These are phyloP conservation scores for Equus quagga DNA, from an alignment of 2,113 vertebrate species.

Conservation along the genomic window DNA sequence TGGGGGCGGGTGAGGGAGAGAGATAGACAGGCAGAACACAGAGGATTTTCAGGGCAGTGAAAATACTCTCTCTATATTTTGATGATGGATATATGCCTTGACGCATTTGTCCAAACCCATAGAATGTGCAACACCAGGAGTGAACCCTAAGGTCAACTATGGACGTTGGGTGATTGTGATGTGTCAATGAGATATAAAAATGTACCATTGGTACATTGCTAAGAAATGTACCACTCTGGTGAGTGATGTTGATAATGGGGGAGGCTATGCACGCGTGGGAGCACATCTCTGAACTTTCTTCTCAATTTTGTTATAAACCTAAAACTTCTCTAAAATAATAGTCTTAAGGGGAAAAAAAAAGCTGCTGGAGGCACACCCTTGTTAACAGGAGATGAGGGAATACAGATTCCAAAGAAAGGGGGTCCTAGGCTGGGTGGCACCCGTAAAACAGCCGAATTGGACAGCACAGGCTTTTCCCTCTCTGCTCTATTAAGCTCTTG, in stretches of 20 bases:
- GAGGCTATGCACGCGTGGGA: background rate
- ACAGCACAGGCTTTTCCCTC: background rate
- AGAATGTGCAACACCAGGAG: background rate
- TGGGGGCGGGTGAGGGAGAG: background rate
- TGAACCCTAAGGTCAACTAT: background rate
- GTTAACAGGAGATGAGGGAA: background rate
- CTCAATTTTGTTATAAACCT: background rate
- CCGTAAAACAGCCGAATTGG: background rate
- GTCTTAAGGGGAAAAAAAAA: background rate
- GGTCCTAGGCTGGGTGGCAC: background rate
- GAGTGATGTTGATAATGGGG: background rate
- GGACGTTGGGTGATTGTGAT: background rate
- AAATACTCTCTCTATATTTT: background rate
- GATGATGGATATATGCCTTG: background rate
- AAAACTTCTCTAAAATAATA: background rate
- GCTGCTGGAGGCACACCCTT: background rate
- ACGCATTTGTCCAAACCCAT: background rate
- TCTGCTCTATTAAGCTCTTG: background rate
- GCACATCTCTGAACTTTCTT: background rate
- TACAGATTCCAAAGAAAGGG: background rate
- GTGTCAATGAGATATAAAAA: background rate
- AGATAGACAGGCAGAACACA: background rate
- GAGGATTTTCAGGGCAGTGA: background rate
- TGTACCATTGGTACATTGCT: background rate
- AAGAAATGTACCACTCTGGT: background rate